Base-by-base conservation (phyloP, 2,888 invertebrate species). In the Sisyra nigra region DNA sequence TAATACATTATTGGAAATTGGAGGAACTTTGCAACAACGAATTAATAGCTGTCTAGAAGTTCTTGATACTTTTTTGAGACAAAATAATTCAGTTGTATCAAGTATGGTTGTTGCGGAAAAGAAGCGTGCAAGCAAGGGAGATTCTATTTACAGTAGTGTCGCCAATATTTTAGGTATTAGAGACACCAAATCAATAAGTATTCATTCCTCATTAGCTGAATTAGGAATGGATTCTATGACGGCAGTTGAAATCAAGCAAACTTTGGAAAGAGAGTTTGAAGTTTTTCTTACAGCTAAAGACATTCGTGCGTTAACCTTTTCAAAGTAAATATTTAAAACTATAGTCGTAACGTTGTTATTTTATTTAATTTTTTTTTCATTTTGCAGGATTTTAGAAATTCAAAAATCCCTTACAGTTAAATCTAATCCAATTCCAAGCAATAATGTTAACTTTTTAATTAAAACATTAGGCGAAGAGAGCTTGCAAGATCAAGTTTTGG, bases 211-310 rank as follows among this genome's bases (percentile, higher is more conserved):
- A 0, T 66, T 97, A 2, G 85, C 88, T 2, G 94, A 96, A 58
- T 67, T 97, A 48, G 96, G 96, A 30, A 85, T 97, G 79, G 94
- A 97, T 65, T 94, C 94, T 2, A 78, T 96, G 69, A 94, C 92
- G 89, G 89, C 87, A 0, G 88, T 93, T 0, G 94, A 97, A 64
- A 89, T 97, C 51, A 93, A 93, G 52, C 92, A 93, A 62, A 82
- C 83, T 0, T 61, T 93, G 2, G 92, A 93, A 59, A 69, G 89
- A 52, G 87, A 91, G 57, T 92, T 82, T 57, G 91, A 93, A 55
- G 66, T 94, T 42, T 78, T 80, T 57, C 66, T 96, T 3, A 79
- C 87, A 0, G 80, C 89, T 4, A 83, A 87, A 56, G 91, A 93
- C 51, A 80, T 93, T 45, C 72, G 91, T 40, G 72, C 74, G 1